Conservation (phyloP, 2,888 invertebrate species). For the Anagyrus pseudococci region DNA sequence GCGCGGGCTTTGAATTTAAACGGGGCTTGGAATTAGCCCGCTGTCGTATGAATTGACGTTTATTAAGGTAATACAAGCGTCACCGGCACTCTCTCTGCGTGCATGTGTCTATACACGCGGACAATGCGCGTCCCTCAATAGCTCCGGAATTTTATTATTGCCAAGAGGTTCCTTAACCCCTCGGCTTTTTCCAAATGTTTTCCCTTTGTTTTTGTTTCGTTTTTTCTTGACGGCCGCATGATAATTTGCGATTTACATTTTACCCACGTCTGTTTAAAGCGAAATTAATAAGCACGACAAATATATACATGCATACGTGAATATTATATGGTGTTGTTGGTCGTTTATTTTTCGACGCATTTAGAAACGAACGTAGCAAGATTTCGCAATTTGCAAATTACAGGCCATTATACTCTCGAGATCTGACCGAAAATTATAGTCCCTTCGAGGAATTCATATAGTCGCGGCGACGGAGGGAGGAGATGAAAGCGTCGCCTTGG, state of each 20-base stretch:
- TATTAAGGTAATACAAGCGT: background rate
- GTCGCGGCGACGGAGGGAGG: background rate
- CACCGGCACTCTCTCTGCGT: too few species aligned
- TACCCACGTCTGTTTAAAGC: background rate
- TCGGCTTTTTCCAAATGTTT: too few species aligned
- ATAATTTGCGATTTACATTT: background rate
- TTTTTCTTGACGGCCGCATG: background rate
- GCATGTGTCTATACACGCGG: too few species aligned
- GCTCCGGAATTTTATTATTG: too few species aligned
- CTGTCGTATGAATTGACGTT: background rate
- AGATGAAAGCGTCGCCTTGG: background rate
- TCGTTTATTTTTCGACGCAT: too few species aligned
- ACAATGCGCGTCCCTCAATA: too few species aligned
- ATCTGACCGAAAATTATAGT: background rate
- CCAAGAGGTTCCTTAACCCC: too few species aligned
- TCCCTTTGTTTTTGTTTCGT: background rate
- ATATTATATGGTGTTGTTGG: too few species aligned
- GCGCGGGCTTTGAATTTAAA: constrained; percentile 34
- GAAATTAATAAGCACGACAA: background rate
- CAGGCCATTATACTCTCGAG: background rate
- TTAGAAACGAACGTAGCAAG: too few species aligned
- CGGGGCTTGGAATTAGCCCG: constrained; percentile 5
- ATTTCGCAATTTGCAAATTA: background rate
- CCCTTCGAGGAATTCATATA: too few species aligned
- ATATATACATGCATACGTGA: background rate